A percentile compares a stretch with the other conserved stretches of the same genome.
phyloP scores from a whole-genome alignment of 2,797 vertebrate species.

The Buphagus erythrorhynchus region DNA sequence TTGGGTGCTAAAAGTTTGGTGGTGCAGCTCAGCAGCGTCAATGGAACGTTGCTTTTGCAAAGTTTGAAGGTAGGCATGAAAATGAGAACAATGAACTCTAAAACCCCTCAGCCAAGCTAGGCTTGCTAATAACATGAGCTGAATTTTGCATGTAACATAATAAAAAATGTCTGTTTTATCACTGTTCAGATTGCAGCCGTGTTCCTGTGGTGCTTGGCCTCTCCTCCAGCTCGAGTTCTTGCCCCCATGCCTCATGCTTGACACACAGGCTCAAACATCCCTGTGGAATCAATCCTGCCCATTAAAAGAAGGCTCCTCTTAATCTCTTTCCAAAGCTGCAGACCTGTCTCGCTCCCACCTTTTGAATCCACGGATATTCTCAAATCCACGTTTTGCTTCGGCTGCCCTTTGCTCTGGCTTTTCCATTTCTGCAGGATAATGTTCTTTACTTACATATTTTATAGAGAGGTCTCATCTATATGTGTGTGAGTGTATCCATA shows the following conservation, averaged over 20 bases:
- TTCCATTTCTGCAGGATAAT: background rate
- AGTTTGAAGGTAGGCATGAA: background rate
- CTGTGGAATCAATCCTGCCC: background rate
- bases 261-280: background rate
- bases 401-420: slow-evolving; percentile 19
- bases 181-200: background rate
- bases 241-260: background rate
- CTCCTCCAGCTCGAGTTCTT: slow-evolving; percentile 30
- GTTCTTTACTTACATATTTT: background rate
- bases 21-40: fast-evolving
- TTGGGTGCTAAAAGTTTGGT: slow-evolving; percentile 19
- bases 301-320: slow-evolving; percentile 23
- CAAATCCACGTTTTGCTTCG: background rate
- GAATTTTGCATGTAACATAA: background rate
- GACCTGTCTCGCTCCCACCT: slow-evolving; percentile 2
- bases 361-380: background rate
- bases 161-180: background rate
- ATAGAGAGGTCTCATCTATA: background rate
- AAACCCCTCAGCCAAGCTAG: background rate
- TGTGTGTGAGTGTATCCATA: fast-evolving
- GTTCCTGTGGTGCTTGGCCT: background rate
- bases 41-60: background rate
- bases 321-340: slow-evolving; percentile 39
- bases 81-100: background rate
- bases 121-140: background rate